Evolutionary conservation across 2,888 invertebrate species (phyloP), one percentile per base, ranked within the genome.

Genomic region (Steinernema hermaphroditum): DNA sequence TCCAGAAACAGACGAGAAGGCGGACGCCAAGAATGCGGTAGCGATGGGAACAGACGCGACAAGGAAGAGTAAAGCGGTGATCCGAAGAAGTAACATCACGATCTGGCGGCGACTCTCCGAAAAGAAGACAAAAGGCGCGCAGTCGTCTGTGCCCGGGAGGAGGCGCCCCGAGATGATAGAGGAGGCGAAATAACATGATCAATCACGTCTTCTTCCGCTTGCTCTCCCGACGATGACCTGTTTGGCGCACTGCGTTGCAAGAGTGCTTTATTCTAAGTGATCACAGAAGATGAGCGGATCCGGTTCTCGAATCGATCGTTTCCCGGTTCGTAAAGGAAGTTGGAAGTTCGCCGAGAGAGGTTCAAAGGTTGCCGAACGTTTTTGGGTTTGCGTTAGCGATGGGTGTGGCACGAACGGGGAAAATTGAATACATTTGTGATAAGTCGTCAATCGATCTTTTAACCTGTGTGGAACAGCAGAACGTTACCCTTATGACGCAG

Each of bases 1-100:
- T 24, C 83, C 82, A 0, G 81, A 78, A 1, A 83, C 81, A 0
- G 82, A 82, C 12, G 82, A 81, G 69, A 83, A 83, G 0, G 83
- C 83, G 0, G 82, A 82, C 6, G 83, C 83, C 2, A 83, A 69
- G 72, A 83, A 83, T 0, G 81, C 77, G 27, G 54, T 54, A 8
- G 54, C 54, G 22, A 54, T 24, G 22, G 54, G 54, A 22, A 54
- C 27, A 6, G 54, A 54, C 6, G 54, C 54, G 54, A 54, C 14
- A 4, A 27, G 27, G 54, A 54, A 27, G 27, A 54, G 54, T 22
- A 54, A 54, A 22, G 54, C 27, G 54, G 54, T 27, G 54, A 54
- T 54, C 24, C 54, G 22, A 4, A 54, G 54, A 27, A 54, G 22
- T 27, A 54, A 54, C 54, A 54, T 54, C 6, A 19, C 54, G 49